Percentiles rank a stretch among this genome's conserved stretches.
phyloP scores from a whole-genome alignment of 2,797 vertebrate genomes.

The Choloepus didactylus region DNA sequence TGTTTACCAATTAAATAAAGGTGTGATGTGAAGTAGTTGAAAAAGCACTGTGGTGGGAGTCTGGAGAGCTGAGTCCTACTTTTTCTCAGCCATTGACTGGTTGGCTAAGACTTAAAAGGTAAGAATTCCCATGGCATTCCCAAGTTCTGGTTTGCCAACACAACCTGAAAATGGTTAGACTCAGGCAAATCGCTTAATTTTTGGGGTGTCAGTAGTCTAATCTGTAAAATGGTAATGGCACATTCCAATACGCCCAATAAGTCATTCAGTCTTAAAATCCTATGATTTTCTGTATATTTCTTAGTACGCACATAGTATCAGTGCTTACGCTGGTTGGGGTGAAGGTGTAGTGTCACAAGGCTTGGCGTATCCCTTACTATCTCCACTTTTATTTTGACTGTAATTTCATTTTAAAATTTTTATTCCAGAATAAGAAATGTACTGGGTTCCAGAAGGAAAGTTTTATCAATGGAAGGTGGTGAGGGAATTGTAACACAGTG shows the following conservation, averaged over 20 bases:
- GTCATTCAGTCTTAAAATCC: neutral
- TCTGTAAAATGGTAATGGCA: neutral
- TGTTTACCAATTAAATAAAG: neutral
- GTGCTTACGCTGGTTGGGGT: neutral
- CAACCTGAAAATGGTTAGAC: neutral
- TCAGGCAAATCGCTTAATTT: neutral
- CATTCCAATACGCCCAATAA: neutral
- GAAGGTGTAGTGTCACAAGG: neutral
- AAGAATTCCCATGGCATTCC: neutral
- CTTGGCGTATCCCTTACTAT: neutral
- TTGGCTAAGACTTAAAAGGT: neutral
- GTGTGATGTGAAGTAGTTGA: rapidly evolving
- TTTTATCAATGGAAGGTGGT: too few relatives aligned
- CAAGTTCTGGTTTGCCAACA: neutral
- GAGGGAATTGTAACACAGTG: too few relatives aligned
- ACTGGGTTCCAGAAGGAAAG: neutral
- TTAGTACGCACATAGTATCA: neutral
- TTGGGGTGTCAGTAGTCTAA: neutral
- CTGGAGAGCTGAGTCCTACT: neutral
- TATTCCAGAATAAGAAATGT: slow-evolving; percentile 9
- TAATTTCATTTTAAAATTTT: neutral
- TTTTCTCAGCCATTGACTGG: neutral
- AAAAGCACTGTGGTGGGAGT: neutral
- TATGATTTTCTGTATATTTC: neutral
- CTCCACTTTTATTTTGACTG: neutral